Evolutionary conservation across 1,140 invertebrate genomes (phyloP).

Genomic region (Wasmannia auropunctata): DNA sequence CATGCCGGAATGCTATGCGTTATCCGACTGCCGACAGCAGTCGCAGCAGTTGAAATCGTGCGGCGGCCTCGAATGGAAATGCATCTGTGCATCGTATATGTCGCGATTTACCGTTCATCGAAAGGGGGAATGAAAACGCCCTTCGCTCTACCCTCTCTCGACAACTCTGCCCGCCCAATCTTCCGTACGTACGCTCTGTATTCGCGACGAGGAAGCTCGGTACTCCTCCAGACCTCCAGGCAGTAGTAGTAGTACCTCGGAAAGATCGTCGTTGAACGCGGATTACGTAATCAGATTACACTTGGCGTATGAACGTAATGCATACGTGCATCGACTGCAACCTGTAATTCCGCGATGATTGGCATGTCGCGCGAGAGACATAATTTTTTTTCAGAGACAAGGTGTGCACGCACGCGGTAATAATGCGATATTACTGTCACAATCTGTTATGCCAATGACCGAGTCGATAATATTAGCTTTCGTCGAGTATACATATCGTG

Average conservation of each 20-base stretch:
- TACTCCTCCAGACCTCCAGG: slow-evolving; percentile 57
- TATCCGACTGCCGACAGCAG: slow-evolving; percentile 62
- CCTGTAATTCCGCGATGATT: slow-evolving; percentile 5
- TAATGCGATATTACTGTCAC: neutral
- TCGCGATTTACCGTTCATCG: slow-evolving; percentile 66
- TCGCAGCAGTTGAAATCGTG: slow-evolving; percentile 58
- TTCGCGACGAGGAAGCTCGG: slow-evolving; percentile 45
- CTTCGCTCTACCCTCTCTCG: neutral
- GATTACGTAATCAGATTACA: slow-evolving; percentile 56
- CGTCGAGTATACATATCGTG: neutral
- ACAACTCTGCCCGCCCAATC: neutral
- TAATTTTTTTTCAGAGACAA: neutral
- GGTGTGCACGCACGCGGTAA: neutral
- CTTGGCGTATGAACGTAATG: slow-evolving; percentile 7
- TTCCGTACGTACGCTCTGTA: neutral
- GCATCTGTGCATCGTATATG: slow-evolving; percentile 41
- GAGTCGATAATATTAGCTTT: neutral
- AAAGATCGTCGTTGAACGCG: slow-evolving; percentile 52
- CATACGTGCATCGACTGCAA: neutral
- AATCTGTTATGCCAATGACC: neutral
- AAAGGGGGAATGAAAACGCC: slow-evolving; percentile 56
- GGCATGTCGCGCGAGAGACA: slow-evolving; percentile 13
- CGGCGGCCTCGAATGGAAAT: slow-evolving; percentile 62
- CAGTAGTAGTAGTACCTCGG: slow-evolving; percentile 44
- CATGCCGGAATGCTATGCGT: slow-evolving; percentile 68